Base-by-base conservation (phyloP, 2,113 vertebrate genomes). In the Catharus bicknelli region DNA sequence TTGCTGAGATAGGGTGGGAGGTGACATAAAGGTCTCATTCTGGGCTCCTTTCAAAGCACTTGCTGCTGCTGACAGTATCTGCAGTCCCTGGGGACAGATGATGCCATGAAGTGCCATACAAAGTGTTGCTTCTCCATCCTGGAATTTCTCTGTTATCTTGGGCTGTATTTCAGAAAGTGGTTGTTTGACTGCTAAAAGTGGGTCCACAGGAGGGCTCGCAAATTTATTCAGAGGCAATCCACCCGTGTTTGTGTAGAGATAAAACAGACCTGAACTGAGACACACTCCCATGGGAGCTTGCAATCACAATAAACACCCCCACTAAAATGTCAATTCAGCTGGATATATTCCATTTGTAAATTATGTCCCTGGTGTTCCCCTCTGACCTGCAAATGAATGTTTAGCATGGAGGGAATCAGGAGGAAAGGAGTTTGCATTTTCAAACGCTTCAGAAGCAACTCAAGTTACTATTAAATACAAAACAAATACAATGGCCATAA, bases 371-470 rank as follows among this genome's bases (percentile, higher is more conserved):
- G 7, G 23, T 43, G 85, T 57, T 74, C 18, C 29, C 16, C 58
- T 86, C 55, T 70, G 64, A 11, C 9, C 16, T 59, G 8, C 40
- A 47, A 61, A 9, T 3, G 2, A 55, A 30, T 25, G 32, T n/a
- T 62, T 18, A 63, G 13, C 13, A 17, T 13, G 25, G 83, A 40
- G 10, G 38, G 25, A 86, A 63, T 18, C 19, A 30, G 19, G 29
- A 86, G 26, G 55, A 83, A 77, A 58, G 22, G 59, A 30, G 21
- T 55, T 51, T 63, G 21, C 13, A 8, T 62, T 90, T 85, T 70
- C 34, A 69, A 66, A 70, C 0, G 0, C 29, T 76, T 68, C 38
- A 16, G 36, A 61, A 53, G 30, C 34, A 69, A 34, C 0, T 0
- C 4, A 20, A 19, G 16, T 16, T 21, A 7, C 22, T 9, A 10